phyloP scores from a whole-genome alignment of 2,797 vertebrate genomes.

The Gobionotothen gibberifrons region DNA sequence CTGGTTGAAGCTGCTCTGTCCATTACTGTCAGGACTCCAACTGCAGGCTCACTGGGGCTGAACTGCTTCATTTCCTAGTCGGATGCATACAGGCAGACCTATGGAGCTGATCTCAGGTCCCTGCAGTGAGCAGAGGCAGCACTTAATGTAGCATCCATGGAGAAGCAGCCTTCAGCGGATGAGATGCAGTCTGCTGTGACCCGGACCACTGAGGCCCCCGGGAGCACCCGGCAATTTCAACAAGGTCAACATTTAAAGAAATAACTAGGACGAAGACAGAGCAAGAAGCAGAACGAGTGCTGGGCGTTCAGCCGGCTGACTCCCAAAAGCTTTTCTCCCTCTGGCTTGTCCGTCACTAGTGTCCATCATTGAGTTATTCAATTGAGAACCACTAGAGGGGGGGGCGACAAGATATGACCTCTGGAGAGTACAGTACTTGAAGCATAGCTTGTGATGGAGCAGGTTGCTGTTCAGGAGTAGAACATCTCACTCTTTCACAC shows the following conservation, averaged over 20 bases:
- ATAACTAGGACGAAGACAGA: conserved; percentile 61
- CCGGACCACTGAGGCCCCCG: conserved; percentile 52
- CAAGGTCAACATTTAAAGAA: conserved; percentile 82
- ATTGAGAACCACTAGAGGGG: conserved; percentile 38
- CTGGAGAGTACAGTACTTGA: conserved; percentile 38
- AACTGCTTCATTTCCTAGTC: conserved; percentile 42
- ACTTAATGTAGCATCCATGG: conserved; percentile 64
- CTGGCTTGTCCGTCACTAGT: conserved; percentile 46
- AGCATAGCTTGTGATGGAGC: conserved; percentile 33
- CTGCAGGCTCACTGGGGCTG: conserved; percentile 4
- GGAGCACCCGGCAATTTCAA: conserved; percentile 79
- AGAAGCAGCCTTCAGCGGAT: conserved; percentile 59
- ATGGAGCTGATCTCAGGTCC: conserved; percentile 43
- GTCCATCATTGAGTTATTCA: conserved; percentile 56
- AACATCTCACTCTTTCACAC: conserved; percentile 39
- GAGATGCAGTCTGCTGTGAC: conserved; percentile 71
- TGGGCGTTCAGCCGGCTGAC: conserved; percentile 63
- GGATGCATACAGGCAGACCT: conserved; percentile 44
- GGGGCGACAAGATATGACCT: conserved; percentile 56
- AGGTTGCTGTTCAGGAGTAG: conserved; percentile 39
- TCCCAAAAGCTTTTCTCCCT: conserved; percentile 53
- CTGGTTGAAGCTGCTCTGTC: not conserved
- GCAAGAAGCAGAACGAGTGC: conserved; percentile 52
- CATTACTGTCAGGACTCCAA: conserved; percentile 14
- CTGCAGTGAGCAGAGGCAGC: conserved; percentile 52